Conservation (phyloP, 2,888 invertebrate species). For the Lacanobia oleracea region DNA sequence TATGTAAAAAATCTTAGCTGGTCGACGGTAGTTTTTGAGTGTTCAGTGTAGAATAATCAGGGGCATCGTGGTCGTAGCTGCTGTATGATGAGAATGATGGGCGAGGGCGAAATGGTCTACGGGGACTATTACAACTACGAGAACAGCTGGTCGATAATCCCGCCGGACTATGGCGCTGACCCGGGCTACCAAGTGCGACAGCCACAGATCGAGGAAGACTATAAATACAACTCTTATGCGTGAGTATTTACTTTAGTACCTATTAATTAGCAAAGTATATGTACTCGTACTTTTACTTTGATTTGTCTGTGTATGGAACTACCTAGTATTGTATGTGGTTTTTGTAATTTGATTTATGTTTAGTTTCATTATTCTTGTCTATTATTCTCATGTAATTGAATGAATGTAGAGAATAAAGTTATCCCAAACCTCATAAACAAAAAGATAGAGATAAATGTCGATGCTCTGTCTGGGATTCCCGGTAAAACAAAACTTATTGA, state of each 20-base stretch:
- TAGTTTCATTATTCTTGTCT: too few species aligned
- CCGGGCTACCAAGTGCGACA: slow-evolving; percentile 83
- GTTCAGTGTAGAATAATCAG: slow-evolving; percentile 55
- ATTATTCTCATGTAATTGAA: too few species aligned
- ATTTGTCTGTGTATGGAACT: too few species aligned
- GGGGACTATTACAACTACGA: slow-evolving; percentile 91
- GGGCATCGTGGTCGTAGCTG: slow-evolving; percentile 49
- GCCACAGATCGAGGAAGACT: slow-evolving; percentile 92
- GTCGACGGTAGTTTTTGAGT: slow-evolving; percentile 46
- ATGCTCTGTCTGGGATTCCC: slow-evolving; percentile 15
- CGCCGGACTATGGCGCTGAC: slow-evolving; percentile 92
- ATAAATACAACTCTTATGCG: slow-evolving; percentile 91
- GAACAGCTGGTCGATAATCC: slow-evolving; percentile 93
- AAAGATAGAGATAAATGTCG: background rate
- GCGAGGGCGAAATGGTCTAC: slow-evolving; percentile 89
- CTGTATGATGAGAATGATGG: slow-evolving; percentile 90
- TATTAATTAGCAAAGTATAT: background rate
- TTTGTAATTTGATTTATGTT: too few species aligned
- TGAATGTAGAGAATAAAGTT: too few species aligned
- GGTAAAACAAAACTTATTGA: slow-evolving; percentile 33
- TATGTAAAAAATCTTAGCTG: slow-evolving; percentile 37
- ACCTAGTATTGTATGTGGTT: too few species aligned
- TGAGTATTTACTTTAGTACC: slow-evolving; percentile 80
- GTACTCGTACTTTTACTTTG: too few species aligned
- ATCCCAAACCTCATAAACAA: too few species aligned